Base-by-base conservation (phyloP, 30 jellyfish, hydroid and myxozoan species). In the Cassiopea andromeda region DNA sequence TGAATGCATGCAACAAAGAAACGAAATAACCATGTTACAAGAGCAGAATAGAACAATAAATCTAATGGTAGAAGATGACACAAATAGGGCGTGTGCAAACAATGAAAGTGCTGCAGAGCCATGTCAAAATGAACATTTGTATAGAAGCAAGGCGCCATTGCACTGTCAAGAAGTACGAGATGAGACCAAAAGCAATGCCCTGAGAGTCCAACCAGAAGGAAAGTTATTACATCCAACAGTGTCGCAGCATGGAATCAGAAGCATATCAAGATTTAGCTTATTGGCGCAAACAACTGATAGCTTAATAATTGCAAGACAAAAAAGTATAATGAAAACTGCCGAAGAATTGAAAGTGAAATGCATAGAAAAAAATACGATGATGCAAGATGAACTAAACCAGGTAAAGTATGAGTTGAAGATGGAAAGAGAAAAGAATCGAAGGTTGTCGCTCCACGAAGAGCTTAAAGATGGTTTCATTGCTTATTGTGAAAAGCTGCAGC, bases 391-490 rank as follows among this genome's bases (percentile, higher is more conserved):
- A 12, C 44, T 87, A 27, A 68, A 6, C 17, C 59, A 71, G 50
- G 73, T 80, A 27, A 59, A 76, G 18, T 46, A 7, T 43, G 94
- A 87, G 9, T 44, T 87, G 86, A 69, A 47, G 70, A 1, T 18
- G 44, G 86, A 78, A 71, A 68, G 44, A 47, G 90, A 77, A 76
- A 68, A 78, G 54, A 46, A 48, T n/a, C 85, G 90, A 78, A 77
- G 86, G 60, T 44, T 87, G 80, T 68, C 80, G 1, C 64, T 87
- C 4, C 74, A 64, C 2, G 87, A 87, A 61, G 94, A 87, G 79
- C 82, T 87, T 1, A 87, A 87, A 49, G 60, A 87, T 54, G 74
- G 90, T 7, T 87, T 87, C 17, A 90, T 87, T 8, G 69, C 46
- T 17, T 48, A 43, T 43, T 27, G 89, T 38, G 94, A 87, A 78